A percentile compares a stretch with the other conserved stretches of the same genome.
Evolutionary conservation across 2,888 invertebrate species (phyloP).

Genomic region (Conomelus anceps): DNA sequence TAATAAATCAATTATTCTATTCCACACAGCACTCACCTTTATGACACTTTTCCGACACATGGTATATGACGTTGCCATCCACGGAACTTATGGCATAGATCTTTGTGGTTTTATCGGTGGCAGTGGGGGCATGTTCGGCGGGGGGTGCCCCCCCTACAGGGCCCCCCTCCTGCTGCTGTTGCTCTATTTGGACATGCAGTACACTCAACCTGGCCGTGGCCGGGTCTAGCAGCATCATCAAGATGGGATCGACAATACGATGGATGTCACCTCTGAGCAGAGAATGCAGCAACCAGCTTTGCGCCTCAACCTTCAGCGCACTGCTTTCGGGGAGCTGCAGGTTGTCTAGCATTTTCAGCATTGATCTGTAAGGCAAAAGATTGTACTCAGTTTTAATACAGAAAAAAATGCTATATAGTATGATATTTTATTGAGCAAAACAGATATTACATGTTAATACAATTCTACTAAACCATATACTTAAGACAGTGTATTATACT

Average conservation of each 20-base stretch:
- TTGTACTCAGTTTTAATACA: background rate
- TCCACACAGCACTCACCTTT: constrained; percentile 1
- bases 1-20: no score
- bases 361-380: constrained; percentile 47
- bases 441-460: background rate
- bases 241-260: constrained; percentile 67
- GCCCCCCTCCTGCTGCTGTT: constrained; percentile 39
- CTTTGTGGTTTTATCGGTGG: constrained; percentile 33
- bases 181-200: constrained; percentile 59
- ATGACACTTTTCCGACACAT: constrained; percentile 44
- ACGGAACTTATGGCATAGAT: constrained; percentile 75
- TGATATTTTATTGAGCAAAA: no score
- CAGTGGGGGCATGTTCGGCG: constrained; percentile 20
- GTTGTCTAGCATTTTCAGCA: constrained; percentile 66
- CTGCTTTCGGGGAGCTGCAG: constrained; percentile 53
- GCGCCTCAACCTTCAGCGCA: constrained; percentile 56
- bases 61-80: constrained; percentile 67
- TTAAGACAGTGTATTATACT: no score
- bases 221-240: constrained; percentile 66
- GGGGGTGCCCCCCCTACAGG: constrained; percentile 39
- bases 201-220: constrained; percentile 75
- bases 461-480: no score
- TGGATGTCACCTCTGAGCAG: constrained; percentile 70
- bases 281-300: constrained; percentile 68
- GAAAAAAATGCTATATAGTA: no score